Evolutionary conservation across 2,888 invertebrate species (phyloP).

Genomic region (Leptogaster cylindrica): DNA sequence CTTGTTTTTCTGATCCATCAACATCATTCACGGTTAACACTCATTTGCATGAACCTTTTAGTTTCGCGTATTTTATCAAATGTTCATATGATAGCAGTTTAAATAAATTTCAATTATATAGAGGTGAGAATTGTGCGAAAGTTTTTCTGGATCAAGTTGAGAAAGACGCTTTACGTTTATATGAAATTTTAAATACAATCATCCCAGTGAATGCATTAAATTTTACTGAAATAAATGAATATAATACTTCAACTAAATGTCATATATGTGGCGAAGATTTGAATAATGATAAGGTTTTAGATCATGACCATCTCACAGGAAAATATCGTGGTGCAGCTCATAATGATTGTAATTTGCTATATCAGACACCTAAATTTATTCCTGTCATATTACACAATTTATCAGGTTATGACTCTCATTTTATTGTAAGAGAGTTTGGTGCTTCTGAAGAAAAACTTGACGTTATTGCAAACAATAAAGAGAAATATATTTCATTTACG

Average conservation of each 20-base stretch:
- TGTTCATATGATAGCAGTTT: no score
- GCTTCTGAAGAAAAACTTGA: background rate
- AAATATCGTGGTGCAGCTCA: constrained; percentile 7
- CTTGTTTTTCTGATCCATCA: no score
- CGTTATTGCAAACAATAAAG: constrained; percentile 21
- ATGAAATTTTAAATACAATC: background rate
- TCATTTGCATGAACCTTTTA: no score
- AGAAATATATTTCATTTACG: constrained; percentile 13
- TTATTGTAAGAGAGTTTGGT: constrained; percentile 12
- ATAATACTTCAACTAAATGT: background rate
- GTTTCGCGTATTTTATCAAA: no score
- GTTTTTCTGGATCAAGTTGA: constrained; percentile 8
- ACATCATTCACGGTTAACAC: no score
- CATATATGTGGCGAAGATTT: constrained; percentile 7
- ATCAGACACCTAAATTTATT: background rate
- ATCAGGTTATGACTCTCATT: constrained; percentile 9
- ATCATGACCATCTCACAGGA: constrained; percentile 18
- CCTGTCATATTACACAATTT: constrained; percentile 26
- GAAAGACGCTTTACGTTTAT: constrained; percentile 1
- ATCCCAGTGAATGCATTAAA: background rate
- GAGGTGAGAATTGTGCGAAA: constrained; percentile 1
- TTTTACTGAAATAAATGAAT: background rate
- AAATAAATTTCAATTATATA: no score
- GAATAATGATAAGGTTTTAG: constrained; percentile 41
- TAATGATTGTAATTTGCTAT: constrained; percentile 8